These are phyloP conservation scores for Zaprionus ghesquierei DNA, from an alignment of 1,140 invertebrate species.

Conservation along the genomic window DNA sequence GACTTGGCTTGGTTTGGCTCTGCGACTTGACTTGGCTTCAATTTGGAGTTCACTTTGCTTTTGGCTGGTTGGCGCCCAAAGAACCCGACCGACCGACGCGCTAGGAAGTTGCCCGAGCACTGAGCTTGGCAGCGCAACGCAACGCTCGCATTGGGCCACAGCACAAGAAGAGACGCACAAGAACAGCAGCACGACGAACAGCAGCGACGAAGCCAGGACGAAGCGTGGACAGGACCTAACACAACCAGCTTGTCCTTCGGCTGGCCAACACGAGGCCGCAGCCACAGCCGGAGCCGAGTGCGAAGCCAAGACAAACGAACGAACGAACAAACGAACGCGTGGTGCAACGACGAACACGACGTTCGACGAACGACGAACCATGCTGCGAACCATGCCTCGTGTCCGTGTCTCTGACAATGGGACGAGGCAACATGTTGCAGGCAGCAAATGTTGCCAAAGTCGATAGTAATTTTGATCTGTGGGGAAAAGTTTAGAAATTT, in stretches of 20 bases:
- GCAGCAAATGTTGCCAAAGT: not conserved
- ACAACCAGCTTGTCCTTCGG: constrained; percentile 53
- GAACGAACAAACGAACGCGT: not conserved
- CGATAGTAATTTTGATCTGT: too few species aligned
- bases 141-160: constrained; percentile 62
- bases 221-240: constrained; percentile 52
- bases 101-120: constrained; percentile 79
- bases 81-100: constrained; percentile 67
- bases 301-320: constrained; percentile 19
- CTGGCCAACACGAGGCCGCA: constrained; percentile 1
- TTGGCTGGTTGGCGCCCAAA: constrained; percentile 6
- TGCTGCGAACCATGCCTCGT: not conserved
- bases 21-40: too few species aligned
- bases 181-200: constrained; percentile 9
- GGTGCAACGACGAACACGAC: not conserved
- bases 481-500: too few species aligned
- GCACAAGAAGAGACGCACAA: constrained; percentile 17
- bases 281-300: too few species aligned
- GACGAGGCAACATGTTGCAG: not conserved
- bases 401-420: not conserved
- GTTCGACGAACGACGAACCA: not conserved
- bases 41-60: not conserved
- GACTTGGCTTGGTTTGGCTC: not conserved
- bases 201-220: too few species aligned
- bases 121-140: constrained; percentile 61